phyloP scores from a whole-genome alignment of 2,113 vertebrate species.

The Propithecus coquereli region DNA sequence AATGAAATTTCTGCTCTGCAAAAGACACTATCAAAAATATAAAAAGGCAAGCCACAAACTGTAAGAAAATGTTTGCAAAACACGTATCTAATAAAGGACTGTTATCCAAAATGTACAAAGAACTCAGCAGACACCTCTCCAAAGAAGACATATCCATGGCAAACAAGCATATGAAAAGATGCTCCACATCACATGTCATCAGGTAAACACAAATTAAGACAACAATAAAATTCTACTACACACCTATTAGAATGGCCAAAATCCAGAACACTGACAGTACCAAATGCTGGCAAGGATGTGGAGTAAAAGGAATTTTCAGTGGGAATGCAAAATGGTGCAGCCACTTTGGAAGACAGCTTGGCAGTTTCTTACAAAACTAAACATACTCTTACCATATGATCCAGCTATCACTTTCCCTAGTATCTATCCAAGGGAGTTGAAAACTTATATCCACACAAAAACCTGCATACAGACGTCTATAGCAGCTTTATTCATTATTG shows the following conservation, averaged over 20 bases:
- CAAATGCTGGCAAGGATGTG: background rate
- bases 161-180: background rate
- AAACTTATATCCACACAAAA: background rate
- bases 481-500: background rate
- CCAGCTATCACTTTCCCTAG: background rate
- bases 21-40: background rate
- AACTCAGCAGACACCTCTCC: background rate
- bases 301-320: background rate
- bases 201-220: background rate
- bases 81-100: background rate
- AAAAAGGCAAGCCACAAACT: background rate
- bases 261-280: background rate
- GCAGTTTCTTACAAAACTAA: background rate
- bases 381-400: background rate
- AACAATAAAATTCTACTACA: background rate
- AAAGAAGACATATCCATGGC: background rate
- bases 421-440: background rate
- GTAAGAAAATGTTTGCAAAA: background rate
- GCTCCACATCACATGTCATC: background rate
- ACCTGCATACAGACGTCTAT: background rate
- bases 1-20: background rate
- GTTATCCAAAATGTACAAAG: background rate
- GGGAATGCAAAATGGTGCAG: background rate
- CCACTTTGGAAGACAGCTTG: background rate
- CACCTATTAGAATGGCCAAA: background rate